Percentiles rank a stretch among this genome's conserved stretches.
phyloP scores from a whole-genome alignment of 2,888 invertebrate species.

The Keiferia lycopersicella region DNA sequence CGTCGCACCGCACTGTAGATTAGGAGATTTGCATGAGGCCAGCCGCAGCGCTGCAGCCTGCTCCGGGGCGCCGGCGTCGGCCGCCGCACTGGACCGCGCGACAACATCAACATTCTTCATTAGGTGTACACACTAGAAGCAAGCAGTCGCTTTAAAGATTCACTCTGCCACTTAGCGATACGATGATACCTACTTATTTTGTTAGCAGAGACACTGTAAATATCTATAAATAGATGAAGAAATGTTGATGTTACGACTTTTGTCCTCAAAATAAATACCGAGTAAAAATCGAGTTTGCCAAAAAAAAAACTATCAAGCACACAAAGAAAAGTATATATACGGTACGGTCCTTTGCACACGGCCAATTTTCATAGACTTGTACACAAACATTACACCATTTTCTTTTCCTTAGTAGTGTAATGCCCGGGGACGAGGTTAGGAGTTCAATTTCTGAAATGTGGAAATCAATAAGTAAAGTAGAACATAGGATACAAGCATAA shows the following conservation, averaged over 20 bases:
- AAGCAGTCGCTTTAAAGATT: background rate
- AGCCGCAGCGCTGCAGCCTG: slow-evolving; percentile 24
- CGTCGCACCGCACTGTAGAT: slow-evolving; percentile 78
- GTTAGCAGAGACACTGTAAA: background rate
- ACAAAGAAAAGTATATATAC: background rate
- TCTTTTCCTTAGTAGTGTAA: no score
- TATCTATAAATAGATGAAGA: background rate
- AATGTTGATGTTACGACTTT: slow-evolving; percentile 22
- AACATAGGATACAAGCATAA: no score
- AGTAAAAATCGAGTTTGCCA: background rate
- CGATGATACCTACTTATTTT: background rate
- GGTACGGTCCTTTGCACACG: slow-evolving; percentile 22
- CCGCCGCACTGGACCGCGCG: slow-evolving; percentile 40
- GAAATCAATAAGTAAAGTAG: no score
- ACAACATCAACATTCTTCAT: slow-evolving; percentile 58
- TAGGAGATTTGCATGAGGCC: slow-evolving; percentile 76
- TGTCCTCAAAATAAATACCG: background rate
- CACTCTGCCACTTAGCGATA: background rate
- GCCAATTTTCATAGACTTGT: slow-evolving; percentile 12
- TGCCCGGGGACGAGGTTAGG: no score
- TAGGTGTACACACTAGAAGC: slow-evolving; percentile 11
- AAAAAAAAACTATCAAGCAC: background rate
- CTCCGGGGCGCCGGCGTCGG: slow-evolving; percentile 37
- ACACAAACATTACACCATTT: slow-evolving; percentile 28
- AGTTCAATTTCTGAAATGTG: no score